A percentile compares a stretch with the other conserved stretches of the same genome.
These are phyloP conservation scores for Venturia canescens DNA, from an alignment of 1,140 invertebrate genomes.

Conservation along the genomic window DNA sequence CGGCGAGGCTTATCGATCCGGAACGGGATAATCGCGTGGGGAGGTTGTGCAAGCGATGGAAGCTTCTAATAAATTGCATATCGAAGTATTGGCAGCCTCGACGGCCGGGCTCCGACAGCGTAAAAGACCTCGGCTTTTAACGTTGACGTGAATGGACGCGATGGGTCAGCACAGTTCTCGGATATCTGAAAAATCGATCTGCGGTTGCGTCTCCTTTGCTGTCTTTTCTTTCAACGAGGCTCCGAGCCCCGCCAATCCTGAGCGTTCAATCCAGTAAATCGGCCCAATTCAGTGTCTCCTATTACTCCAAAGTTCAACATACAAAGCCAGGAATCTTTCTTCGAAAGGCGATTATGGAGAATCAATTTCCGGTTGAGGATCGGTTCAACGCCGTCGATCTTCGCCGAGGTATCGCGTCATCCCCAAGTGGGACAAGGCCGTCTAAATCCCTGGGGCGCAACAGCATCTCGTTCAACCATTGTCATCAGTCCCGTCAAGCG, in stretches of 20 bases:
- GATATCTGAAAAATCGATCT: background rate
- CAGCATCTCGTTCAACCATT: conserved; percentile 42
- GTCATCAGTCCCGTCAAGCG: conserved; percentile 51
- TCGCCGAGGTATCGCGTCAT: conserved; percentile 38
- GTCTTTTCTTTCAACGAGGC: too few species aligned
- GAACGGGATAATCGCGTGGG: background rate
- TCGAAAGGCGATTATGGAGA: conserved; percentile 39
- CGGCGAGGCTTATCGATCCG: background rate
- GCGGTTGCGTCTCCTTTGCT: background rate
- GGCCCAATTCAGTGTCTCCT: background rate
- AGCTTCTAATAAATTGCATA: conserved; percentile 7
- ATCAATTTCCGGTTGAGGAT: conserved; percentile 47
- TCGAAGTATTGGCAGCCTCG: background rate
- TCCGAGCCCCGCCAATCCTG: background rate
- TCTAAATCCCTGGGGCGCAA: conserved; percentile 26
- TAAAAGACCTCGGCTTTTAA: background rate
- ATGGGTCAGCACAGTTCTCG: background rate
- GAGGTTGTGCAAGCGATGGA: background rate
- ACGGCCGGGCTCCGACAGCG: background rate
- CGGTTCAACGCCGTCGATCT: conserved; percentile 37
- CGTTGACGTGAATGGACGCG: background rate
- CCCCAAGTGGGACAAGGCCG: conserved; percentile 48
- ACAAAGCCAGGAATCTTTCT: conserved; percentile 26
- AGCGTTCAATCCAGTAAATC: conserved; percentile 3
- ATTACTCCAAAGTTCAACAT: conserved; percentile 23